Evolutionary conservation across 2,113 vertebrate species (phyloP), one percentile per base, ranked within the genome.

Genomic region (Pyxicephalus adspersus): DNA sequence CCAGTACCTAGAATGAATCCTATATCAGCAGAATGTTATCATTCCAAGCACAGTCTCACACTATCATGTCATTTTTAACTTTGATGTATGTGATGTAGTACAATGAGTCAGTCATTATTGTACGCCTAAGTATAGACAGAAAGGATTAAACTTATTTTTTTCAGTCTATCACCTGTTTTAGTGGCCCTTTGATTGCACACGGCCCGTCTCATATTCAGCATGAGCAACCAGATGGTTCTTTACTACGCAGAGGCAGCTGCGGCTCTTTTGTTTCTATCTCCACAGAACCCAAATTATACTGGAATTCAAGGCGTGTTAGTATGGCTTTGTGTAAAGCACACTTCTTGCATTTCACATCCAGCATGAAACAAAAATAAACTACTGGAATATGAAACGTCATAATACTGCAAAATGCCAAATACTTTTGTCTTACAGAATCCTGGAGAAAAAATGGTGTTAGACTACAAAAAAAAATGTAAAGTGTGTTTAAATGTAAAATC

Each of bases 71-170:
- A 16, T 19, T 25, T 26, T 67, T 65, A 28, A 17, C 79, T 81
- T 74, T 81, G 26, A 81, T 74, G 60, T 81, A 25, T 55, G n/a
- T 34, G 60, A 74, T 81, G 70, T 45, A 74, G 45, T 16, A n/a
- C 22, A 72, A 57, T 81, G 68, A 34, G 63, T 65, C 68, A 74
- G 70, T 81, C 64, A 63, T 64, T 73, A 28, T 61, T 26, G 20
- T 73, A 23, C n/a, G 52, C 63, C 38, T 25, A 34, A 26, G 28
- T 25, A 55, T 31, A 81, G 38, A 81, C 50, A 73, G 9, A 34
- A 52, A 31, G 64, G 25, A 81, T 73, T 34, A 74, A 26, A 60
- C 63, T 19, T 65, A 63, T 80, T 64, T 31, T 81, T 64, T 58
- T 58, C n/a, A 26, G 68, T 72, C 19, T 64, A 78, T 63, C 78